phyloP scores from a whole-genome alignment of 2,113 vertebrate species.

The Embiotoca jacksoni region DNA sequence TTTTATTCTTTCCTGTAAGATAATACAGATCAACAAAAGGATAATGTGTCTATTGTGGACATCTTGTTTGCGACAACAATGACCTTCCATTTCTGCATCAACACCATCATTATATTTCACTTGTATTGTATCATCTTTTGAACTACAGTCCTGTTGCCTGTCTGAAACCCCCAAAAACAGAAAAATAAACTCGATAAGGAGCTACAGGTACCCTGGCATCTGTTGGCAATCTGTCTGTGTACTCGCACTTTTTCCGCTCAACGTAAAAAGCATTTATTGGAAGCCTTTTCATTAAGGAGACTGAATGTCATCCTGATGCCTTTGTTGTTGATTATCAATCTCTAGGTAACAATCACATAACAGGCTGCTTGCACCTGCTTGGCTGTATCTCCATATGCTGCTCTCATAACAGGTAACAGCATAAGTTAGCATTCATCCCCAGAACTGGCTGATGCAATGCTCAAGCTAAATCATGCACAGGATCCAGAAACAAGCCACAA shows the following conservation, averaged over 20 bases:
- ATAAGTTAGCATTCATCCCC: slow-evolving; percentile 58
- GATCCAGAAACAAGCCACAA: slow-evolving; percentile 71
- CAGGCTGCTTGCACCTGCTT: slow-evolving; percentile 66
- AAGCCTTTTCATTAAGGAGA: slow-evolving; percentile 46
- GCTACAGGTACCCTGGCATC: slow-evolving; percentile 82
- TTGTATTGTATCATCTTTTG: slow-evolving; percentile 20
- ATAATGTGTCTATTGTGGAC: neutral
- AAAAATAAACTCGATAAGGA: slow-evolving; percentile 61
- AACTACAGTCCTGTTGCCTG: slow-evolving; percentile 36
- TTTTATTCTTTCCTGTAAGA: too few relatives aligned
- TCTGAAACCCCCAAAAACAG: slow-evolving; percentile 22
- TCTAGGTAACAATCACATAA: slow-evolving; percentile 79
- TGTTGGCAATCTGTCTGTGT: slow-evolving; percentile 79
- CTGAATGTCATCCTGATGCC: slow-evolving; percentile 57
- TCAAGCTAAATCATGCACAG: slow-evolving; percentile 63
- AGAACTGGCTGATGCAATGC: slow-evolving; percentile 71
- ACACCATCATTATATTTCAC: slow-evolving; percentile 38
- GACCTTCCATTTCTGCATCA: neutral
- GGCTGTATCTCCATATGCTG: too few relatives aligned
- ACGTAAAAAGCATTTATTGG: slow-evolving; percentile 62
- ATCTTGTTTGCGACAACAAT: neutral
- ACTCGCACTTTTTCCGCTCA: slow-evolving; percentile 31
- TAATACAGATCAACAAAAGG: neutral
- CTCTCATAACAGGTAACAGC: slow-evolving; percentile 32
- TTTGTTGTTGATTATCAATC: slow-evolving; percentile 79